Evolutionary conservation across 2,113 vertebrate species (phyloP).

Genomic region (Coreoperca whiteheadi): DNA sequence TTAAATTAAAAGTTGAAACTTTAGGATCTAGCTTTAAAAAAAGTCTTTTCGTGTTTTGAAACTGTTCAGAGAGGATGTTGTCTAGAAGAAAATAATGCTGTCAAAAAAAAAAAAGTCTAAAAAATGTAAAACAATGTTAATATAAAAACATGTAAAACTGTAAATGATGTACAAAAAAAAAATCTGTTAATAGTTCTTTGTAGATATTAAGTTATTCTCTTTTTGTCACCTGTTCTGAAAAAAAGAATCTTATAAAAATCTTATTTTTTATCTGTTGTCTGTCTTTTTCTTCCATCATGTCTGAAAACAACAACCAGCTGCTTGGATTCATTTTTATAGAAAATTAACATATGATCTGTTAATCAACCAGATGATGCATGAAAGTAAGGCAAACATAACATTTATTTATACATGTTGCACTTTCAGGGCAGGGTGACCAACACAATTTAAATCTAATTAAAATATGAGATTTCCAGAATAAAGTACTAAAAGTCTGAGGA

Average conservation of each 20-base stretch:
- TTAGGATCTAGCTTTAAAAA: slow-evolving; percentile 63
- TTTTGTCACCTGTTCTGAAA: slow-evolving; percentile 75
- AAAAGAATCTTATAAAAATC: slow-evolving; percentile 73
- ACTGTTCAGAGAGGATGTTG: slow-evolving; percentile 49
- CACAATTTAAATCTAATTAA: background rate
- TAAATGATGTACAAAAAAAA: slow-evolving; percentile 87
- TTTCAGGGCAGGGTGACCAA: background rate
- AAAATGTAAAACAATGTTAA: slow-evolving; percentile 77
- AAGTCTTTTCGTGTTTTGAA: slow-evolving; percentile 31
- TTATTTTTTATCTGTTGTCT: slow-evolving; percentile 70
- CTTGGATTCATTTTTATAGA: background rate
- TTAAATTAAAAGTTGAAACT: slow-evolving; percentile 60
- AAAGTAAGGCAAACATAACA: background rate
- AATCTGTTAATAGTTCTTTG: slow-evolving; percentile 90
- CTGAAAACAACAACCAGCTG: background rate
- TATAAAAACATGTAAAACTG: slow-evolving; percentile 87
- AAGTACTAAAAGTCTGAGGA: too few species aligned
- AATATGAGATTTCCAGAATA: too few species aligned
- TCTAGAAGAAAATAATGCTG: slow-evolving; percentile 50
- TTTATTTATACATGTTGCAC: background rate
- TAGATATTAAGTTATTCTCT: slow-evolving; percentile 95
- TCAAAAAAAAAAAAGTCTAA: slow-evolving; percentile 50
- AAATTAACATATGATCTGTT: background rate
- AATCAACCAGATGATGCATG: background rate
- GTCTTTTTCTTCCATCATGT: background rate